Evolutionary conservation across 2,888 invertebrate genomes (phyloP).

Genomic region (Cordilura impudica): DNA sequence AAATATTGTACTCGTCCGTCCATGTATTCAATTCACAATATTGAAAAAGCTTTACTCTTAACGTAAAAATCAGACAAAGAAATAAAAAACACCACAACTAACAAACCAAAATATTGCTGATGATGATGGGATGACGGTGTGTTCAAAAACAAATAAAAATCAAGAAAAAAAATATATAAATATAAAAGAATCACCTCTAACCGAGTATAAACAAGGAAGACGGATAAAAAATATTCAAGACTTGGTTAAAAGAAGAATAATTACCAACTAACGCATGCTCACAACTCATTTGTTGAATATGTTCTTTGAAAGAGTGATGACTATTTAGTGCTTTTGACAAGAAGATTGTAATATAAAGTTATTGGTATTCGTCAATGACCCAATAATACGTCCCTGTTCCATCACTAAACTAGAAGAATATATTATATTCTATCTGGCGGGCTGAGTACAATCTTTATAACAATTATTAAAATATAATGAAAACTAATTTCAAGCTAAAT

Average conservation of each 20-base stretch:
- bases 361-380: no score
- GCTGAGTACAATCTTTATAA: no score
- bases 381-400: no score
- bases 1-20: no score
- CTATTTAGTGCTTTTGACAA: background rate
- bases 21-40: background rate
- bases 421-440: no score
- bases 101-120: constrained; percentile 33
- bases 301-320: background rate
- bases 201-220: background rate
- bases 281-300: background rate
- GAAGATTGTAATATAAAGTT: no score
- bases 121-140: background rate
- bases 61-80: constrained; percentile 36
- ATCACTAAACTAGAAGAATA: no score
- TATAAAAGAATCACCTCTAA: background rate
- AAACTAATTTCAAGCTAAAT: no score
- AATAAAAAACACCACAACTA: constrained; percentile 37
- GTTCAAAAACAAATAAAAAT: background rate
- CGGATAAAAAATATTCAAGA: background rate
- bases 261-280: background rate
- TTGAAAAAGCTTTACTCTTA: constrained; percentile 11
- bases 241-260: background rate
- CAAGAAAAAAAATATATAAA: background rate
- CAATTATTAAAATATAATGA: no score